These are phyloP conservation scores for Plebejus argus DNA, from an alignment of 2,888 invertebrate genomes.

Conservation along the genomic window DNA sequence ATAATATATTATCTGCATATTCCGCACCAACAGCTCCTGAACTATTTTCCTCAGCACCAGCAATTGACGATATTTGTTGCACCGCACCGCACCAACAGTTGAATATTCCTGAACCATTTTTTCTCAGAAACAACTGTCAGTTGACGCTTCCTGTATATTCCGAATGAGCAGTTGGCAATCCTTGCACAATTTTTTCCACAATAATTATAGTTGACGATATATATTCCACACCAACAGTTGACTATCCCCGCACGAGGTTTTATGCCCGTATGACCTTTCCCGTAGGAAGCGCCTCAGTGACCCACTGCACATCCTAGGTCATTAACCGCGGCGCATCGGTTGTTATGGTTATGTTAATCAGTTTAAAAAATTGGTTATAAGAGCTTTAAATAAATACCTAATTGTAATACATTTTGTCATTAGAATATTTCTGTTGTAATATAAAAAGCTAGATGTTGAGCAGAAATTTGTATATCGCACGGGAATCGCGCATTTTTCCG, in stretches of 20 bases:
- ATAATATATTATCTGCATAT: no score
- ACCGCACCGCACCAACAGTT: not conserved
- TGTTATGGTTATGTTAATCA: not conserved
- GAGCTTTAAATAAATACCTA: no score
- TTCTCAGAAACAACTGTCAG: not conserved
- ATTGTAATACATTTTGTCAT: no score
- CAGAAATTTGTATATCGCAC: no score
- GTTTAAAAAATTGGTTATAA: not conserved
- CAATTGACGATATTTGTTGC: not conserved
- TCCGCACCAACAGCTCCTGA: not conserved
- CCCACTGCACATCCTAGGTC: slow-evolving; percentile 56
- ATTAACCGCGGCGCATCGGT: slow-evolving; percentile 37
- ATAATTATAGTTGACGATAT: not conserved
- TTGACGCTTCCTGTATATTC: not conserved
- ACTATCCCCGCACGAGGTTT: not conserved
- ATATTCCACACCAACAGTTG: not conserved
- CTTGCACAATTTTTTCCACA: not conserved
- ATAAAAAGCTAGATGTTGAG: no score
- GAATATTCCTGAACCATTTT: not conserved
- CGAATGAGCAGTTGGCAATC: not conserved
- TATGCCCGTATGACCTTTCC: slow-evolving; percentile 59
- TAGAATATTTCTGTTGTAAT: no score
- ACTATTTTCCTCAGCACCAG: not conserved
- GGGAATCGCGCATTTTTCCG: no score
- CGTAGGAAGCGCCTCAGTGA: slow-evolving; percentile 71